Evolutionary conservation across 2,113 vertebrate species (phyloP).

Genomic region (Todiramphus chloris): DNA sequence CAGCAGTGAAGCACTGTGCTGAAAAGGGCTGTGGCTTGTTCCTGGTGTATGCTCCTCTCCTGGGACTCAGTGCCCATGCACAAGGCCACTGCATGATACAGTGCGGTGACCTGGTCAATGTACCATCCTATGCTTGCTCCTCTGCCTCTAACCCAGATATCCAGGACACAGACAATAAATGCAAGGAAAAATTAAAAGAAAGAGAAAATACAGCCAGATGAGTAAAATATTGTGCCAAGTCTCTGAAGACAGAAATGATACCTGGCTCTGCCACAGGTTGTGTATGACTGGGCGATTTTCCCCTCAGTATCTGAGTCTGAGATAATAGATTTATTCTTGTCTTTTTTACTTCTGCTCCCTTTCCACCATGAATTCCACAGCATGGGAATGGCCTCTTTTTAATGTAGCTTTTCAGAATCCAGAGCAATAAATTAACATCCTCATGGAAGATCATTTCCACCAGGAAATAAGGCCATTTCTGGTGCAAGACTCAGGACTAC

Average conservation of each 20-base stretch:
- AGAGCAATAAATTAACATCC: neutral
- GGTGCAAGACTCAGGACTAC: neutral
- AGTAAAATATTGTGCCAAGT: neutral
- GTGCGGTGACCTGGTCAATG: accelerated
- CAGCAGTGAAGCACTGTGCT: accelerated
- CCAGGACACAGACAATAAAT: neutral
- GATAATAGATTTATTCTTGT: neutral
- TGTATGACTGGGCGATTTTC: neutral
- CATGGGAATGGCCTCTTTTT: neutral
- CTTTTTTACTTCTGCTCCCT: neutral
- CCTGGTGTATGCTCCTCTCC: accelerated
- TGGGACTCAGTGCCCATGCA: accelerated
- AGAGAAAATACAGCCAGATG: neutral
- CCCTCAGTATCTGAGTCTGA: neutral
- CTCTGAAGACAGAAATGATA: accelerated
- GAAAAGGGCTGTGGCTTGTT: neutral
- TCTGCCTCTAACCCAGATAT: neutral
- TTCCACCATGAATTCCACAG: neutral
- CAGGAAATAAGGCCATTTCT: neutral
- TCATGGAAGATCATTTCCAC: neutral
- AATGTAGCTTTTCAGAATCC: neutral
- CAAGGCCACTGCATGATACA: accelerated
- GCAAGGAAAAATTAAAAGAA: neutral
- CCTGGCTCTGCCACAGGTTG: neutral
- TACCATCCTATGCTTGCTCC: accelerated